phyloP scores from a whole-genome alignment of 2,797 vertebrate species.

The Tapera naevia region DNA sequence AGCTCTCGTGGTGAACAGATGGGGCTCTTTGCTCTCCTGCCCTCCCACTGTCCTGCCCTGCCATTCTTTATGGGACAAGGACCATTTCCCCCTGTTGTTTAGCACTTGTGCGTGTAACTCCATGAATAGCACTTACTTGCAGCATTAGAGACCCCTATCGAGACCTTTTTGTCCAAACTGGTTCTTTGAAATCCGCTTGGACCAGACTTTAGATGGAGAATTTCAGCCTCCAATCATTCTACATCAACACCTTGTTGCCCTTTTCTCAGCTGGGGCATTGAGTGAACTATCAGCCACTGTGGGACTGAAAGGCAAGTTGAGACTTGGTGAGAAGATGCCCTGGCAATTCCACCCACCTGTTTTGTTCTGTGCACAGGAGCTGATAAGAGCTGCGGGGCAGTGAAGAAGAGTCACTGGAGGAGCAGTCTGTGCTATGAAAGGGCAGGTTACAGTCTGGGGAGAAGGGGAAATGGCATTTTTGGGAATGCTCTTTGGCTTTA shows the following conservation, averaged over 20 bases:
- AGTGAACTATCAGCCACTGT: rapidly evolving
- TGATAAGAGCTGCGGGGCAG: neutral
- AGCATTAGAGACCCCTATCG: neutral
- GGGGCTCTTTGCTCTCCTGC: neutral
- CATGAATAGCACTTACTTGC: neutral
- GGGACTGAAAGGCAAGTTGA: neutral
- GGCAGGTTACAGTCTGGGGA: neutral
- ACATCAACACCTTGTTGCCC: too few species aligned
- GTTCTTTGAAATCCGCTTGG: neutral
- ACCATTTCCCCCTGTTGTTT: neutral
- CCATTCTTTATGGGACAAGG: neutral
- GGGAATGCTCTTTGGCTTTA: neutral
- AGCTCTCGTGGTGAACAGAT: neutral
- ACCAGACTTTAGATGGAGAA: too few species aligned
- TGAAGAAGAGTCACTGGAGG: neutral
- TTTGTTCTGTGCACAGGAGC: neutral
- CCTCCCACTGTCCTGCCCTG: neutral
- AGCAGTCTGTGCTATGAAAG: neutral
- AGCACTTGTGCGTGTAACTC: neutral
- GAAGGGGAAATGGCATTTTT: neutral
- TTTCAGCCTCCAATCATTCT: too few species aligned
- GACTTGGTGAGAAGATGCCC: neutral
- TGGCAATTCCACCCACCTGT: neutral
- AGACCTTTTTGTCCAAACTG: neutral
- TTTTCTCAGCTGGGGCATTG: neutral